Evolutionary conservation across 1,140 invertebrate genomes (phyloP).

Genomic region (Delia radicum): DNA sequence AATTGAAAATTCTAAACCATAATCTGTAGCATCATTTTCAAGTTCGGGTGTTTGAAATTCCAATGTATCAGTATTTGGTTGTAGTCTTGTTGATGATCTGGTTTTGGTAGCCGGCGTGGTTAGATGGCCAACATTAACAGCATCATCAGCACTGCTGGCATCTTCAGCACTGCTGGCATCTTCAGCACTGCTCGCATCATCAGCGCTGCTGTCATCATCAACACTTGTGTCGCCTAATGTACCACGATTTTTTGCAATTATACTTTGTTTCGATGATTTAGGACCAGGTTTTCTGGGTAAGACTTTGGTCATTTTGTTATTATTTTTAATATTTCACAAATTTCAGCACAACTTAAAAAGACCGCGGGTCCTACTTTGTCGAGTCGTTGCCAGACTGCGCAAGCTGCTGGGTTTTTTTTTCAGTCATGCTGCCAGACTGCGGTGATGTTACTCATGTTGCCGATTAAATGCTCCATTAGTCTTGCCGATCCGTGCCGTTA

Average conservation of each 20-base stretch:
- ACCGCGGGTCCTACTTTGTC: no score
- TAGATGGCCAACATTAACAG: no score
- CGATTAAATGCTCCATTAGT: no score
- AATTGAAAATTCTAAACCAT: slow-evolving; percentile 40
- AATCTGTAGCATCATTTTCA: slow-evolving; percentile 35
- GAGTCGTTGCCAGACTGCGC: no score
- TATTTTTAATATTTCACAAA: neutral
- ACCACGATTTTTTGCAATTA: neutral
- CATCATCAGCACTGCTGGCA: neutral
- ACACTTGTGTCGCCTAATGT: neutral
- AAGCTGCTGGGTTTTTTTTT: no score
- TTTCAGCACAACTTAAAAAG: neutral
- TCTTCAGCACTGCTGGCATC: neutral
- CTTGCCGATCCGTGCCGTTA: no score
- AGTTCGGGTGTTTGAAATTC: slow-evolving; percentile 25
- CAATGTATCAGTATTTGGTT: neutral
- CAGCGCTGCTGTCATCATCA: neutral
- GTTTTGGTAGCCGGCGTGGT: neutral
- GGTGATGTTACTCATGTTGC: no score
- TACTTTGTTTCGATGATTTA: neutral
- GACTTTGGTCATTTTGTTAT: neutral
- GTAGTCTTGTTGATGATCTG: neutral
- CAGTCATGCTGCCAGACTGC: no score
- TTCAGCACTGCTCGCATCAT: neutral
- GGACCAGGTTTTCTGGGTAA: neutral